Base-by-base conservation (phyloP, 2,797 vertebrate species). In the Tiaroga cobitis region DNA sequence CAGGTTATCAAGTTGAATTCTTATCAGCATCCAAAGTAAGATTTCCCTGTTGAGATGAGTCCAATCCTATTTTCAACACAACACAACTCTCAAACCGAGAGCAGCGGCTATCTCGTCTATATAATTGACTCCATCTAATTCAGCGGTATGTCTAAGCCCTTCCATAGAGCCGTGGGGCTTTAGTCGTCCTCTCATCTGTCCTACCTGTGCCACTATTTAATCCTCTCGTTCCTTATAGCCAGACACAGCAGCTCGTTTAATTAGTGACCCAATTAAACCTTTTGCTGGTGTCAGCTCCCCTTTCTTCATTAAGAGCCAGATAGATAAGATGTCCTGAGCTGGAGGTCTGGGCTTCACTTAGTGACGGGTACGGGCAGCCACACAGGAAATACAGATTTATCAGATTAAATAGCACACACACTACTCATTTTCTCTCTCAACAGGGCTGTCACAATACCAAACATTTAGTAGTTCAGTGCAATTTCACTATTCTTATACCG, bases 201-300 rank as follows among this genome's bases (percentile, higher is more conserved):
- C 91, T 92, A 92, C 92, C 92, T 92, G 90, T 90, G 92, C 91
- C 92, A 90, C 92, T 91, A 90, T 94, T 94, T 95, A 96, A 96
- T 94, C 91, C 94, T 92, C 90, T 91, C 86, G 76, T 92, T 90
- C 92, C 92, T 92, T 94, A 91, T 88, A 92, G 88, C 91, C 93
- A 93, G 91, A 89, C 92, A 87, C 90, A 89, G 90, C 92, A 89
- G 95, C 95, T 96, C 94, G 95, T 96, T 97, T 95, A 94, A 97
- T 97, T 96, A 97, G 95, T 92, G 93, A 94, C 90, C 92, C 92
- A 97, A 96, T 96, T 96, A 96, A 93, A 94, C 90, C 84, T 92
- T 95, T 90, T 91, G 90, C 92, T 93, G 92, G 90, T 94, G 93
- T 95, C 82, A 82, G 80, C 77, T 81, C 67, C 81, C 85, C 77